Evolutionary conservation across 2,113 vertebrate species (phyloP), one percentile per base, ranked within the genome.

Genomic region (Malurus melanocephalus): DNA sequence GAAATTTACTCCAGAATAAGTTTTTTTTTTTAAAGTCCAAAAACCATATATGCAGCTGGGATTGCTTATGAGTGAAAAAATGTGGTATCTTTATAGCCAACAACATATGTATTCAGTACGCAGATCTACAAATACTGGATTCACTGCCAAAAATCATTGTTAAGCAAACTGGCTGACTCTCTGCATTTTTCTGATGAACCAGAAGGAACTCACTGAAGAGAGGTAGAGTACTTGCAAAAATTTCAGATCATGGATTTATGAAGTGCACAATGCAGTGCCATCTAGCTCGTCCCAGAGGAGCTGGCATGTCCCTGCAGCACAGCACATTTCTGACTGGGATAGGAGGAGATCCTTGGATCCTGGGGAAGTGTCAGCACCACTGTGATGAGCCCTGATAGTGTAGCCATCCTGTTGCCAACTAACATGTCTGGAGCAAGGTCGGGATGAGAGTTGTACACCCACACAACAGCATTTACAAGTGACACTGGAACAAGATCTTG

Each of bases 1-100:
- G 80, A 88, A 94, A 90, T 87, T 93, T 89, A 91, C 82, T 92
- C 76, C 76, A 81, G 85, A 89, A 92, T 43, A 74, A 80, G 52
- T n/a, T 38, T 38, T 38, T 38, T 83, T 87, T 74, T 23, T 43
- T 32, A 33, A 88, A 35, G 9, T 80, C 85, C 56, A 40, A 69
- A 92, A 92, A 20, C 59, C 56, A 85, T 94, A 92, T 90, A 94
- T 81, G 92, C 88, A 94, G 83, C 91, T 94, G 92, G 79, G 93
- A 94, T 94, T 95, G 80, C 89, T 91, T 93, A 93, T 84, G 87
- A 96, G 72, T 60, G 80, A 94, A 96, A 88, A 94, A 94, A 92
- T 73, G 85, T 92, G 90, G 85, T 91, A 80, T 92, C 75, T 95
- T 94, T 93, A 95, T 92, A 94, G 83, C 92, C 90, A 95, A 85